phyloP scores from a whole-genome alignment of 1,140 invertebrate genomes.

The Drosophila kepulauana region DNA sequence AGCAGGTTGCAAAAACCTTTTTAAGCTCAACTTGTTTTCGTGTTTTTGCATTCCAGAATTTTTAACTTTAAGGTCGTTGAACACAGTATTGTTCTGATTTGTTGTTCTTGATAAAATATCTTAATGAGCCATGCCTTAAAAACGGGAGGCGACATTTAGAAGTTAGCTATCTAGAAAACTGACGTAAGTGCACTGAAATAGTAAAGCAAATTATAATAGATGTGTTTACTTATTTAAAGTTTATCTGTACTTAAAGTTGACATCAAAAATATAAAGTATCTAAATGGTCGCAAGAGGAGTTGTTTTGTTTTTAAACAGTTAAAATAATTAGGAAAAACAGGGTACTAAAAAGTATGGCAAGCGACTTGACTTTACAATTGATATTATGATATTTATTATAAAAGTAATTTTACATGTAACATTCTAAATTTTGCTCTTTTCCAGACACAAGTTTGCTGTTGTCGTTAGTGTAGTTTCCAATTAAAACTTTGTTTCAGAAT shows the following conservation, averaged over 20 bases:
- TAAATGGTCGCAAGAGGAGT: no score
- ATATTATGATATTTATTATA: no score
- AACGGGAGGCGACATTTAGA: background rate
- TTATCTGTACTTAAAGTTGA: background rate
- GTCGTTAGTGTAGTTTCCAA: no score
- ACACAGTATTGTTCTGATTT: background rate
- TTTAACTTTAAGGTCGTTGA: background rate
- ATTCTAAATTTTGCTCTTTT: no score
- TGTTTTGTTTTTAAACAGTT: no score
- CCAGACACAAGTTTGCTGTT: no score
- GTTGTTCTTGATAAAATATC: background rate
- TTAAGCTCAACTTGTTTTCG: background rate
- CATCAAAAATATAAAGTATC: background rate
- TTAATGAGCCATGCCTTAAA: background rate
- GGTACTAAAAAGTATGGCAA: no score
- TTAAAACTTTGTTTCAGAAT: no score
- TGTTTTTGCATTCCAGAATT: background rate
- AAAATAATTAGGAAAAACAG: no score
- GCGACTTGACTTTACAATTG: no score
- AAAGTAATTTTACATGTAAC: no score
- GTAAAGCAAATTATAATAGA: background rate
- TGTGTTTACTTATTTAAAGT: background rate
- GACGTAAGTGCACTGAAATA: background rate
- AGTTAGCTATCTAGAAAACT: background rate
- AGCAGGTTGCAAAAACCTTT: background rate